Conservation (phyloP, 2,797 vertebrate genomes). For the Alectoris magna region DNA sequence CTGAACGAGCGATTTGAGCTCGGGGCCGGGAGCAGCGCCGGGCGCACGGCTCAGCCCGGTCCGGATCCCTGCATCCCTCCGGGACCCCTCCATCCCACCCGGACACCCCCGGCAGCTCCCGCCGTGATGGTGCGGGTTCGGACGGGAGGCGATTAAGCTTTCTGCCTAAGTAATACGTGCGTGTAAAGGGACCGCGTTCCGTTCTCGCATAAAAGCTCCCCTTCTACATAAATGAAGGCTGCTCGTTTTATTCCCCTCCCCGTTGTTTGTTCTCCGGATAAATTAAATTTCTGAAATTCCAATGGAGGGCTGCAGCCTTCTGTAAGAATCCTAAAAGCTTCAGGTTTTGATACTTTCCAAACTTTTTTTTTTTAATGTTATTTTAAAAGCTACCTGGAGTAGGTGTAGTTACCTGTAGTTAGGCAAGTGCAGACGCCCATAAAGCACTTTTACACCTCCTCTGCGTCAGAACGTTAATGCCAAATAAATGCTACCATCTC, state of each 20-base stretch:
- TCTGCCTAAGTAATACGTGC: neutral
- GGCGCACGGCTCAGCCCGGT: too few relatives aligned
- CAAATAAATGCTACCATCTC: neutral
- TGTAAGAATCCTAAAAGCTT: neutral
- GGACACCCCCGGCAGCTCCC: too few relatives aligned
- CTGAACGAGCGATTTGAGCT: neutral
- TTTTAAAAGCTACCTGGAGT: neutral
- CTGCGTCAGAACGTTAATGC: neutral
- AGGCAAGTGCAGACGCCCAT: neutral
- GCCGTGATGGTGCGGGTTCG: neutral
- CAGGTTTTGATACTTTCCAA: neutral
- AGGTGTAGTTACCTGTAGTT: neutral
- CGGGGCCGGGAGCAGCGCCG: too few relatives aligned
- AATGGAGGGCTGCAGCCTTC: neutral
- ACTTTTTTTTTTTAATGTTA: neutral
- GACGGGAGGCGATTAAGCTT: neutral
- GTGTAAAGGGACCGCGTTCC: neutral
- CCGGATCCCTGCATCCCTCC: too few relatives aligned
- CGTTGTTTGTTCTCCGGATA: constrained; percentile 23
- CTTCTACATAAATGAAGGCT: neutral
- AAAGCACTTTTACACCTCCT: neutral
- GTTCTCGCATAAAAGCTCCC: constrained; percentile 3
- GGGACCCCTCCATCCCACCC: too few relatives aligned
- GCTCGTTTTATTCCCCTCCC: neutral
- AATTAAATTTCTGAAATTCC: constrained; percentile 35